phyloP scores from a whole-genome alignment of 1,140 invertebrate genomes.

The Hycleus cichorii region DNA sequence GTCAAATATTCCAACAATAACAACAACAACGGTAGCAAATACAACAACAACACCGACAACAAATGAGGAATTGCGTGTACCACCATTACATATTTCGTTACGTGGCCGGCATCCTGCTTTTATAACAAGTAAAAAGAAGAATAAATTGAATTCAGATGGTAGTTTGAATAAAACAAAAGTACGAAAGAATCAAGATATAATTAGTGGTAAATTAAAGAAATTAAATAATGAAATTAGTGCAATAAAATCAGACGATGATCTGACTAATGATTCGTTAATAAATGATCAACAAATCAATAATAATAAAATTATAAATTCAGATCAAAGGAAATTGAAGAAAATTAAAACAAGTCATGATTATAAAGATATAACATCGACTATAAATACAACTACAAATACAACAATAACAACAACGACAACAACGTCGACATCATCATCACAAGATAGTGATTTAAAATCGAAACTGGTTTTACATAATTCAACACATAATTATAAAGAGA shows the following conservation, averaged over 20 bases:
- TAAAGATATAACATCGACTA: constrained; percentile 25
- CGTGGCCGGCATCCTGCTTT: constrained; percentile 80
- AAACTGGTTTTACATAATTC: constrained; percentile 29
- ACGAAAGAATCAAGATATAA: constrained; percentile 42
- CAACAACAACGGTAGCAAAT: not conserved
- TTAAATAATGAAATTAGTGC: constrained; percentile 18
- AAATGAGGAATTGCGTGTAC: constrained; percentile 69
- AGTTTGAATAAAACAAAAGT: constrained; percentile 26
- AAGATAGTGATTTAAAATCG: constrained; percentile 2
- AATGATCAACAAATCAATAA: not conserved
- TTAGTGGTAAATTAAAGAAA: constrained; percentile 21
- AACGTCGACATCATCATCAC: not conserved
- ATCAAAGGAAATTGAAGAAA: constrained; percentile 35
- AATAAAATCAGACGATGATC: not conserved
- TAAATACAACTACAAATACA: not conserved
- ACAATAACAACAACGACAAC: not conserved
- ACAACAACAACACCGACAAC: constrained; percentile 8
- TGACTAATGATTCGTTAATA: not conserved
- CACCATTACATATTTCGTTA: constrained; percentile 82
- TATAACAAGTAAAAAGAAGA: constrained; percentile 68
- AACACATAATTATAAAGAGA: constrained; percentile 33
- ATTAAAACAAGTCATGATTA: constrained; percentile 44
- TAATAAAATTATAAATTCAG: constrained; percentile 4
- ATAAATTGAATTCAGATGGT: constrained; percentile 34
- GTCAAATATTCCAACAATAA: not conserved